Conservation (phyloP, 2,797 vertebrate species). For the Carduelis carduelis region DNA sequence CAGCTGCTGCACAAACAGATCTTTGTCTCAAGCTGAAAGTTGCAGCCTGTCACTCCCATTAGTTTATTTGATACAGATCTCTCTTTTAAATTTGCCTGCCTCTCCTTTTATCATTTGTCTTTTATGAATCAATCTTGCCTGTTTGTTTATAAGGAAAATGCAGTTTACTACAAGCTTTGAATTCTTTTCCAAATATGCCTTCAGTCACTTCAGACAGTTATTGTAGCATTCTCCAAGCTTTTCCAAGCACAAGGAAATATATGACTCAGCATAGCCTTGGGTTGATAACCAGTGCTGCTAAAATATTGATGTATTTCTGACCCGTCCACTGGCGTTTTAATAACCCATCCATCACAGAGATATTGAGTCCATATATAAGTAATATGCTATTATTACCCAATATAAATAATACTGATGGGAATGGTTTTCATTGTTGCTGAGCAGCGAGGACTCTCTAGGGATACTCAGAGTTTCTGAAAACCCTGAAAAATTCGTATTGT, state of each 20-base stretch:
- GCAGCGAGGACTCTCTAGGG: constrained; percentile 8
- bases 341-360: constrained; percentile 54
- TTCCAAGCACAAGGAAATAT: constrained; percentile 27
- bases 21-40: not conserved
- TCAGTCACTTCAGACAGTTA: constrained; percentile 54
- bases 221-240: constrained; percentile 27
- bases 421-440: constrained; percentile 59
- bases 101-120: not conserved
- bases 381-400: constrained; percentile 59
- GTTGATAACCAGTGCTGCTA: constrained; percentile 45
- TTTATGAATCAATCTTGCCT: not conserved
- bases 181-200: constrained; percentile 24
- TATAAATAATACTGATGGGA: constrained; percentile 62
- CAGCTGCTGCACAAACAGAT: not conserved
- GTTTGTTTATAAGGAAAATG: constrained; percentile 29
- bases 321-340: constrained; percentile 52
- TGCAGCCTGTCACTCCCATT: not conserved
- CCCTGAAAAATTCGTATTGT: not conserved
- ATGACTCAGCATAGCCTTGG: constrained; percentile 56
- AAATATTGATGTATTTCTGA: constrained; percentile 63
- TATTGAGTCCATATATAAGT: constrained; percentile 58
- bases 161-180: constrained; percentile 18
- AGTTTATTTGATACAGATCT: not conserved
- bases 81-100: not conserved
- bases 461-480: constrained; percentile 2